phyloP scores from a whole-genome alignment of 1,140 invertebrate genomes.

The Trichogramma pretiosum region DNA sequence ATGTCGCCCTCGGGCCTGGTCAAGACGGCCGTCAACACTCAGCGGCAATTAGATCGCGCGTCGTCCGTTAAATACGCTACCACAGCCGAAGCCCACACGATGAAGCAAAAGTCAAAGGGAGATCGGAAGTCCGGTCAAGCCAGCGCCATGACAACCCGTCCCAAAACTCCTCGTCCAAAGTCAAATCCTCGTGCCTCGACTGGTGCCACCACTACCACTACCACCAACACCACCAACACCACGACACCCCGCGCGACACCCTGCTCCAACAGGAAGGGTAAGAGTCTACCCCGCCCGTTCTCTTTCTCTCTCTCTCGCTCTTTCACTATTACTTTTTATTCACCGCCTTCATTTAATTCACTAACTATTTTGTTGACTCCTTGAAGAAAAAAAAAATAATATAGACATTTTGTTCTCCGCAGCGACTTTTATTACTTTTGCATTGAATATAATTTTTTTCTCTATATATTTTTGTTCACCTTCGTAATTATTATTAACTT shows the following conservation, averaged over 20 bases:
- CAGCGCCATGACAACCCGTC: not conserved
- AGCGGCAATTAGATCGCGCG: constrained; percentile 43
- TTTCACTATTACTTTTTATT: constrained; percentile 13
- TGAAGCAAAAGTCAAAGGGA: not conserved
- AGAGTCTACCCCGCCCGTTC: constrained; percentile 46
- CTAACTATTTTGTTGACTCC: too few species aligned
- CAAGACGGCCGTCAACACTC: constrained; percentile 56
- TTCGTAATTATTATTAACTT: too few species aligned
- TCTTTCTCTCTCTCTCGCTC: constrained; percentile 28
- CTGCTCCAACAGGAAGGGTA: constrained; percentile 48
- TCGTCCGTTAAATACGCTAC: constrained; percentile 34
- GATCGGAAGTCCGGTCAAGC: not conserved
- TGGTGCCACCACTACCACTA: constrained; percentile 33
- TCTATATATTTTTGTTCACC: too few species aligned
- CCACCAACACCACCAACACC: constrained; percentile 46
- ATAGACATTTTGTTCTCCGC: too few species aligned
- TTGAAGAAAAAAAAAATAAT: too few species aligned
- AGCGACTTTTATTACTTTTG: too few species aligned
- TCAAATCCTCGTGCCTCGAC: constrained; percentile 1
- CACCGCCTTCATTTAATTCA: constrained; percentile 11
- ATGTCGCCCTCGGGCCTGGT: constrained; percentile 57
- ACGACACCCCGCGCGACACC: constrained; percentile 48
- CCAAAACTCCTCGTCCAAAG: not conserved
- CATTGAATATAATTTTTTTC: too few species aligned
- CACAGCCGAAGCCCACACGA: not conserved